phyloP scores from a whole-genome alignment of 2,888 invertebrate genomes.

The Idaea biselata region DNA sequence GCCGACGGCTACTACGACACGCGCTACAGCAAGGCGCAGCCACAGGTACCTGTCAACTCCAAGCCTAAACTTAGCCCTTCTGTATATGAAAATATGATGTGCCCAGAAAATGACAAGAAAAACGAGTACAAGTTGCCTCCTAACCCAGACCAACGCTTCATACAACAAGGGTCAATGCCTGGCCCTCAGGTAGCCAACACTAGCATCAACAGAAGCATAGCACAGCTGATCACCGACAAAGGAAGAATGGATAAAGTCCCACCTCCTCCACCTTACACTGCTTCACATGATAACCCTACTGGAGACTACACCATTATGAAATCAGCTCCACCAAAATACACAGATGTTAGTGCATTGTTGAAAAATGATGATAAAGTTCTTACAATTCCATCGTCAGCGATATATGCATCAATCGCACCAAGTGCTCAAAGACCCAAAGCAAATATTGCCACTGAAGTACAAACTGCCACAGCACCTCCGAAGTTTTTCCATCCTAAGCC shows the following conservation, averaged over 20 bases:
- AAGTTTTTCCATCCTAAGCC: constrained; percentile 81
- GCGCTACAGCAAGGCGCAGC: constrained; percentile 88
- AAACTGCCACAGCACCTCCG: constrained; percentile 73
- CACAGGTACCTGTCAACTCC: constrained; percentile 86
- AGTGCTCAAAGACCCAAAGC: constrained; percentile 78
- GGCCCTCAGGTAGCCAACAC: constrained; percentile 70
- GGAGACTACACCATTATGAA: constrained; percentile 76
- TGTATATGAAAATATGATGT: constrained; percentile 77
- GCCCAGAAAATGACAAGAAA: constrained; percentile 67
- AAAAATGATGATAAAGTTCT: constrained; percentile 72
- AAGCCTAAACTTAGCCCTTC: constrained; percentile 63
- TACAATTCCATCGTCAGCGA: constrained; percentile 72
- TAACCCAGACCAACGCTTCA: constrained; percentile 60
- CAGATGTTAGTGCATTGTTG: constrained; percentile 66
- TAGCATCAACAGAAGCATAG: constrained; percentile 52
- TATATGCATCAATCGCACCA: constrained; percentile 77
- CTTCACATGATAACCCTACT: constrained; percentile 56
- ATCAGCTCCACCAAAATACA: constrained; percentile 73
- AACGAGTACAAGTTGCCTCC: constrained; percentile 59
- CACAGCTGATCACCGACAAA: constrained; percentile 65
- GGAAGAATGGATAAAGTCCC: constrained; percentile 75
- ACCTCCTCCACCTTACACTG: constrained; percentile 71
- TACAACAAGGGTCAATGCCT: constrained; percentile 67
- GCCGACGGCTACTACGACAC: constrained; percentile 76
- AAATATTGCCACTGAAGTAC: constrained; percentile 78